Evolutionary conservation across 2,113 vertebrate species (phyloP).

Genomic region (Raja brachyura): DNA sequence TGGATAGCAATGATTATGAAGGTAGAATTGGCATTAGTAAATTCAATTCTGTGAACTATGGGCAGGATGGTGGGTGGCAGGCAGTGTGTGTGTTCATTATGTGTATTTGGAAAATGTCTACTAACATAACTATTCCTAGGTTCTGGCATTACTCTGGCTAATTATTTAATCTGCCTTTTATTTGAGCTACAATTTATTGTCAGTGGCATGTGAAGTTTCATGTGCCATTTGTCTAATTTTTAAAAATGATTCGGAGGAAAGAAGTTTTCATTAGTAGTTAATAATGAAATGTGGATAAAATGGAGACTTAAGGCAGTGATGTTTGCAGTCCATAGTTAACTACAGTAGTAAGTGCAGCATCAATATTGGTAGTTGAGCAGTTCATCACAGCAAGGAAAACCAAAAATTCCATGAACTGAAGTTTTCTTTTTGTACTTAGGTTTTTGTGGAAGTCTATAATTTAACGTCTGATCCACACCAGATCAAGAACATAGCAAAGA

Average conservation of each 20-base stretch:
- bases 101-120: too few species aligned
- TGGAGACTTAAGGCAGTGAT: background rate
- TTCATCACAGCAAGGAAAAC: too few species aligned
- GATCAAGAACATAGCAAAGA: slow-evolving; percentile 87
- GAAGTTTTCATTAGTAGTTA: background rate
- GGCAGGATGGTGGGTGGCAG: background rate
- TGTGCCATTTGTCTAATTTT: background rate
- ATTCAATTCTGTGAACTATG: background rate
- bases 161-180: too few species aligned
- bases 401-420: background rate
- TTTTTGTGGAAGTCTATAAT: slow-evolving; percentile 96
- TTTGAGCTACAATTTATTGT: background rate
- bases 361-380: too few species aligned
- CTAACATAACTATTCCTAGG: too few species aligned
- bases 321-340: background rate
- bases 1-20: background rate
- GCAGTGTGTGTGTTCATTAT: too few species aligned
- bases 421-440: slow-evolving; percentile 53
- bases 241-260: background rate
- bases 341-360: background rate
- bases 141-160: background rate
- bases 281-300: background rate
- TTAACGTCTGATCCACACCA: slow-evolving; percentile 88
- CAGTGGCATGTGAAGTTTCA: background rate
- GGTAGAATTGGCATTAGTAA: background rate